These are phyloP conservation scores for Agelastica alni DNA, from an alignment of 2,888 invertebrate genomes.

Conservation along the genomic window DNA sequence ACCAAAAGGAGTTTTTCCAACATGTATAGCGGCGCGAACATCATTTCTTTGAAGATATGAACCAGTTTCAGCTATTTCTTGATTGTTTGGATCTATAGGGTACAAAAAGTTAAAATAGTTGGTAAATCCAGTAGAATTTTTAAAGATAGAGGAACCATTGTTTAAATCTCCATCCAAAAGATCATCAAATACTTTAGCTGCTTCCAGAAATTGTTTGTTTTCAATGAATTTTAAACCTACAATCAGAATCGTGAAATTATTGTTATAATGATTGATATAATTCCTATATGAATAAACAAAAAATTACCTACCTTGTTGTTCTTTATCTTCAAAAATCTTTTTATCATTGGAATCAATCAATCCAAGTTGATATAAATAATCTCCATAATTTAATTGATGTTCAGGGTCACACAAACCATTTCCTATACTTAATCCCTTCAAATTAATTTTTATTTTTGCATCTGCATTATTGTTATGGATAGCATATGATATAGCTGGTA, in stretches of 20 bases:
- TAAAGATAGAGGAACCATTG: conserved; percentile 65
- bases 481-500: conserved; percentile 76
- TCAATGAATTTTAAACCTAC: conserved; percentile 61
- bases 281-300: not conserved
- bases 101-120: conserved; percentile 77
- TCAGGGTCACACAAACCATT: conserved; percentile 81
- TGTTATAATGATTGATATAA: no score
- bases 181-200: conserved; percentile 72
- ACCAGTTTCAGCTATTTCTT: conserved; percentile 60
- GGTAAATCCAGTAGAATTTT: conserved; percentile 75
- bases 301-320: conserved; percentile 58
- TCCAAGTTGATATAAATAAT: conserved; percentile 80
- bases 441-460: conserved; percentile 68
- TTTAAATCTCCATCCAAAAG: conserved; percentile 72
- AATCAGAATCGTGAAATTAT: conserved; percentile 8
- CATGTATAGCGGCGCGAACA: conserved; percentile 78
- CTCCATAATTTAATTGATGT: conserved; percentile 76
- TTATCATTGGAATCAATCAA: conserved; percentile 69
- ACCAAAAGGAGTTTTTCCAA: conserved; percentile 77
- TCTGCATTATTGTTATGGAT: conserved; percentile 68
- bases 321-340: conserved; percentile 64
- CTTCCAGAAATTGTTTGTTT: conserved; percentile 67
- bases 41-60: conserved; percentile 66
- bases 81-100: conserved; percentile 60
- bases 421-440: conserved; percentile 75